Evolutionary conservation across 2,888 invertebrate species (phyloP).

Genomic region (Plagodis pulveraria): DNA sequence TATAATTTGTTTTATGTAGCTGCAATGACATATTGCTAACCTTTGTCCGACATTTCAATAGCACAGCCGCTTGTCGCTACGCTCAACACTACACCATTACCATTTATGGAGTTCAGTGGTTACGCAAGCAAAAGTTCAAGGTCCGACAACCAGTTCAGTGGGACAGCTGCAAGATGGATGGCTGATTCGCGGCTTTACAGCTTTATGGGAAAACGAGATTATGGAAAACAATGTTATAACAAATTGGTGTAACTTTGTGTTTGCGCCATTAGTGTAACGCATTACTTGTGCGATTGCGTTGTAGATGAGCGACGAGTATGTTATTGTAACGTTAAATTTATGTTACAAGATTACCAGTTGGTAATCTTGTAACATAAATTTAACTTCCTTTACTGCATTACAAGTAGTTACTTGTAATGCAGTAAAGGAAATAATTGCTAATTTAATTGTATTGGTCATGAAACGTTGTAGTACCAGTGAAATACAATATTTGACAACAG

Average conservation of each 20-base stretch:
- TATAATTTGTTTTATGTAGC: not conserved
- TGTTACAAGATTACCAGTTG: too few relatives aligned
- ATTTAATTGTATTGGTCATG: too few relatives aligned
- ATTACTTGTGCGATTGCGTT: not conserved
- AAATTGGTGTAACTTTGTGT: not conserved
- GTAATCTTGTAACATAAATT: too few relatives aligned
- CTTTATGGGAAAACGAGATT: slow-evolving; percentile 17
- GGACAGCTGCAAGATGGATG: slow-evolving; percentile 36
- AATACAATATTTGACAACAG: too few relatives aligned
- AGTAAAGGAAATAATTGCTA: too few relatives aligned
- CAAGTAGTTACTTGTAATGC: too few relatives aligned
- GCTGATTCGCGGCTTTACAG: slow-evolving; percentile 2
- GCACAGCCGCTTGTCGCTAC: slow-evolving; percentile 21
- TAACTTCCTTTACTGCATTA: too few relatives aligned
- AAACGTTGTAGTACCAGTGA: too few relatives aligned
- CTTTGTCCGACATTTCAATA: too few relatives aligned
- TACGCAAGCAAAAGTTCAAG: slow-evolving; percentile 60
- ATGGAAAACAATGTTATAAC: slow-evolving; percentile 9
- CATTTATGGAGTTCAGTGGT: slow-evolving; percentile 26
- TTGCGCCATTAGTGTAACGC: not conserved
- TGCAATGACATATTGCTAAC: not conserved
- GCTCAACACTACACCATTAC: slow-evolving; percentile 13
- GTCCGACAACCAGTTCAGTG: slow-evolving; percentile 57
- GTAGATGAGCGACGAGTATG: too few relatives aligned
- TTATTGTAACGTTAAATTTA: too few relatives aligned